Conservation (phyloP, 2,888 invertebrate genomes). For the Poecilobothrus nobilitatus region DNA sequence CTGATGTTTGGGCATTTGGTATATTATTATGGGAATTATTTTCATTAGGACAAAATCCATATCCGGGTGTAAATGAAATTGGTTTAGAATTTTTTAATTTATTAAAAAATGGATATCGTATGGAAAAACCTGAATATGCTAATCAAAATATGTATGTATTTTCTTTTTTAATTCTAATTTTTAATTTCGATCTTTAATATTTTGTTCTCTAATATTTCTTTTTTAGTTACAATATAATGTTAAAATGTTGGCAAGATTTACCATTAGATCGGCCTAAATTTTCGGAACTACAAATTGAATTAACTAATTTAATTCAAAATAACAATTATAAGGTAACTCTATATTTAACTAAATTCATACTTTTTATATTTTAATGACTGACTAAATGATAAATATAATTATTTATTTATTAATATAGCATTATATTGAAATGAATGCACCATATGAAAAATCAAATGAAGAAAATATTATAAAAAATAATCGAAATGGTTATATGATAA, state of each 20-base stretch:
- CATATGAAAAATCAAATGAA: too few species aligned
- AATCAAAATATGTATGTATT: constrained; percentile 65
- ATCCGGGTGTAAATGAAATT: constrained; percentile 70
- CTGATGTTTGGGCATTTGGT: constrained; percentile 91
- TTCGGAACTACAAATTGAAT: constrained; percentile 56
- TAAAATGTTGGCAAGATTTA: constrained; percentile 74
- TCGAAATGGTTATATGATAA: too few species aligned
- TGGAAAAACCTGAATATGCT: constrained; percentile 78
- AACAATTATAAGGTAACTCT: constrained; percentile 38
- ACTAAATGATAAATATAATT: too few species aligned
- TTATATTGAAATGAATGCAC: constrained; percentile 76
- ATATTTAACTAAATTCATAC: constrained; percentile 45
- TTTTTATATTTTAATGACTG: constrained; percentile 14
- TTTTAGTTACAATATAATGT: constrained; percentile 75
- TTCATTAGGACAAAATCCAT: constrained; percentile 75
- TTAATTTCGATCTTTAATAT: too few species aligned
- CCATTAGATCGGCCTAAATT: constrained; percentile 75
- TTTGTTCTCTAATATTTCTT: too few species aligned
- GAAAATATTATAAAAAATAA: too few species aligned
- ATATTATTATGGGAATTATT: constrained; percentile 87
- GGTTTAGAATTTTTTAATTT: constrained; percentile 53
- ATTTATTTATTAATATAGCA: too few species aligned
- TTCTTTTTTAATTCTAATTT: too few species aligned
- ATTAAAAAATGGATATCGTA: constrained; percentile 75
- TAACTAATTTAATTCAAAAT: constrained; percentile 74